Percentiles rank a stretch among this genome's conserved stretches.
Conservation (phyloP, 2,888 invertebrate genomes). For the Fabriciana adippe region DNA sequence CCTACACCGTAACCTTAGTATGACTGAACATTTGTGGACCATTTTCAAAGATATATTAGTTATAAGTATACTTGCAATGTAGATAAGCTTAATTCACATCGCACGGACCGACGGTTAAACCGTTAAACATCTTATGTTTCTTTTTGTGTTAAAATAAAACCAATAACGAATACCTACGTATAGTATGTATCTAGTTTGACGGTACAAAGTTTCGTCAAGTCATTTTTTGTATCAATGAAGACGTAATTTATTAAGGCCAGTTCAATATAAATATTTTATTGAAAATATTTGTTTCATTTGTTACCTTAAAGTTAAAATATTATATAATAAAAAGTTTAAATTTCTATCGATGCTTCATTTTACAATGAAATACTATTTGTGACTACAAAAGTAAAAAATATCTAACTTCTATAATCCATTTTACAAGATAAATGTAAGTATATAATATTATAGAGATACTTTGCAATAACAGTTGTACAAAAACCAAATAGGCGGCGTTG, state of each 20-base stretch:
- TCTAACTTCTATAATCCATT: no score
- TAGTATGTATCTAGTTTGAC: constrained; percentile 30
- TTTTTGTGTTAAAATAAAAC: constrained; percentile 8
- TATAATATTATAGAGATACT: no score
- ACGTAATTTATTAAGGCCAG: constrained; percentile 73
- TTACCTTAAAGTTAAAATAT: not conserved
- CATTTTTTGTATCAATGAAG: constrained; percentile 57
- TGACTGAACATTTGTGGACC: constrained; percentile 50
- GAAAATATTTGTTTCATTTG: constrained; percentile 19
- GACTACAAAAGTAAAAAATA: no score
- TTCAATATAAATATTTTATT: constrained; percentile 66
- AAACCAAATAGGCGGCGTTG: no score
- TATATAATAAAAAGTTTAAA: not conserved
- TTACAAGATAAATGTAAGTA: no score
- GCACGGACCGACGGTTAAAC: constrained; percentile 55
- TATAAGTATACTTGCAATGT: constrained; percentile 28
- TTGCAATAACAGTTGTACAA: no score
- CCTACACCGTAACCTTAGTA: constrained; percentile 50
- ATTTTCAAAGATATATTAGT: constrained; percentile 43
- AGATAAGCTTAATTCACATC: constrained; percentile 33
- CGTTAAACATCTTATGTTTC: constrained; percentile 41
- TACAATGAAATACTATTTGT: no score
- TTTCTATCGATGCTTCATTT: no score
- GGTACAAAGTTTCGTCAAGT: constrained; percentile 51
- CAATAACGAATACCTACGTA: constrained; percentile 5